These are phyloP conservation scores for Loriculus beryllinus DNA, from an alignment of 2,797 vertebrate genomes.

Conservation along the genomic window DNA sequence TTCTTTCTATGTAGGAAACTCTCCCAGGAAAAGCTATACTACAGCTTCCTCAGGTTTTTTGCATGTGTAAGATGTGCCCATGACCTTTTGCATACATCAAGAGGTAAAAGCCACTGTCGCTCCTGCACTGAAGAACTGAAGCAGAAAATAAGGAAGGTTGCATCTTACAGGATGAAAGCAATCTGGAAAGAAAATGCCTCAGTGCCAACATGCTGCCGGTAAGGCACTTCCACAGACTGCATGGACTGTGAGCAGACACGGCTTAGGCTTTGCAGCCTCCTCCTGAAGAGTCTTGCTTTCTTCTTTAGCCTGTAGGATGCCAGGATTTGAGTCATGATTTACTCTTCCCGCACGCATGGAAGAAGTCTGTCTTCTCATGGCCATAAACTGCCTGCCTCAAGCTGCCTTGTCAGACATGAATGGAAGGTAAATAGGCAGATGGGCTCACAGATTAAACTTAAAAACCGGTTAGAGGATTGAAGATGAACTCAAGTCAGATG, in stretches of 20 bases:
- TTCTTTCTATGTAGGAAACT: neutral
- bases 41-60: neutral
- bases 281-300: neutral
- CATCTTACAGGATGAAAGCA: neutral
- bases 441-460: neutral
- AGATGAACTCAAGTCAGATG: neutral
- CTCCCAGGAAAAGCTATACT: neutral
- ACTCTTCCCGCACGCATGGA: neutral
- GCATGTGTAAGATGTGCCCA: neutral
- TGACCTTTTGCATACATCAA: neutral
- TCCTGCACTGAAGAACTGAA: neutral
- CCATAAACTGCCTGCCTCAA: neutral
- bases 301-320: neutral
- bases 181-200: neutral
- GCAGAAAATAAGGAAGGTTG: neutral
- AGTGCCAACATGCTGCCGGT: neutral
- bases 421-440: neutral
- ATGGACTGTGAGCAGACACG: neutral
- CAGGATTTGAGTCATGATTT: neutral
- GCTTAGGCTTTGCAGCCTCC: neutral
- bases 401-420: neutral
- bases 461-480: neutral
- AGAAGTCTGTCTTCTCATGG: neutral
- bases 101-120: neutral
- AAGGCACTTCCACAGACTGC: neutral